A percentile compares a stretch with the other conserved stretches of the same genome.
phyloP scores from a whole-genome alignment of 2,113 vertebrate genomes.

The Psittacula cyanocephala region DNA sequence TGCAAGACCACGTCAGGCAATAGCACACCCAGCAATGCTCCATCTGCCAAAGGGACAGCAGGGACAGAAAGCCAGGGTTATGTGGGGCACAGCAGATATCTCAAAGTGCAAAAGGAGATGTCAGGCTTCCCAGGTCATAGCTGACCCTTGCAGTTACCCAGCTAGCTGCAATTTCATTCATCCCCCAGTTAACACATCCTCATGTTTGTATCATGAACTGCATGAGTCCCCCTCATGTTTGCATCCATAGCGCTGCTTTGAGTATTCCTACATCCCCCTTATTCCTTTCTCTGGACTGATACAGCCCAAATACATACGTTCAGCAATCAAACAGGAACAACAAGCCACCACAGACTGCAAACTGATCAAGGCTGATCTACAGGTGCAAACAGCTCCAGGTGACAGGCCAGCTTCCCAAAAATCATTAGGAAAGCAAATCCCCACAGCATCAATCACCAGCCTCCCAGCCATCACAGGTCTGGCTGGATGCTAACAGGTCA shows the following conservation, averaged over 20 bases:
- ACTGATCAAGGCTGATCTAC: background rate
- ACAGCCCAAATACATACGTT: background rate
- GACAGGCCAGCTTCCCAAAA: background rate
- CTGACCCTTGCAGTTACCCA: background rate
- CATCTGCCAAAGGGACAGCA: background rate
- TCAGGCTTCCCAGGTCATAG: background rate
- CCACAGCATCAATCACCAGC: background rate
- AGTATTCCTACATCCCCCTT: background rate
- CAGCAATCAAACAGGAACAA: background rate
- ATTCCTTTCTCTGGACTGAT: background rate
- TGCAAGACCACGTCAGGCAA: rapidly evolving
- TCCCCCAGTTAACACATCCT: background rate
- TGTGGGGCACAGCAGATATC: rapidly evolving
- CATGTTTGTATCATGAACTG: rapidly evolving
- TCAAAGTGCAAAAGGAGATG: background rate
- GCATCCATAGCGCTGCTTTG: background rate
- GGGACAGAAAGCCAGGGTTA: background rate
- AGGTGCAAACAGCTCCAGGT: background rate
- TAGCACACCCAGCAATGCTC: rapidly evolving
- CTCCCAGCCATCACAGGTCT: background rate
- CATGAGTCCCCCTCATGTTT: background rate
- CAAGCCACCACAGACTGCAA: background rate
- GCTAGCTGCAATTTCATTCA: background rate
- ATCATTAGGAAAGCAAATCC: background rate
- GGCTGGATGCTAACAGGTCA: background rate